Evolutionary conservation across 2,888 invertebrate genomes (phyloP).

Genomic region (Monopis laevigella): DNA sequence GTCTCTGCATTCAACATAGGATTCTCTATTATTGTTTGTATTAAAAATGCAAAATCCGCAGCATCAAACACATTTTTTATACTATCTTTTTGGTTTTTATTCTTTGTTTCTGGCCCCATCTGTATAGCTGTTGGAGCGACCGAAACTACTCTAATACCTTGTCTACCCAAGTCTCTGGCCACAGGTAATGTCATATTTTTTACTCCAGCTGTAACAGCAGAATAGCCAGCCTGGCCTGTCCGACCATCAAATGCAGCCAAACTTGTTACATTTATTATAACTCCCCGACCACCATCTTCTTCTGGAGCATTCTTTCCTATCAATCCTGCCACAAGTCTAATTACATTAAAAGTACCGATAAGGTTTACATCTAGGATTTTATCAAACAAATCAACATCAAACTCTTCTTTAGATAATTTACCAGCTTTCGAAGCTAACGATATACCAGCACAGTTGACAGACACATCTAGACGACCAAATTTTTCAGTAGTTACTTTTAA

Average conservation of each 20-base stretch:
- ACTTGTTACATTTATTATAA: constrained; percentile 95
- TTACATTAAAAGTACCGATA: constrained; percentile 87
- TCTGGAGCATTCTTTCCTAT: constrained; percentile 88
- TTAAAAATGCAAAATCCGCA: constrained; percentile 63
- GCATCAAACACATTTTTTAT: constrained; percentile 55
- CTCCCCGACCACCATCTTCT: constrained; percentile 87
- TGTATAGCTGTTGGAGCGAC: constrained; percentile 76
- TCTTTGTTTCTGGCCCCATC: constrained; percentile 55
- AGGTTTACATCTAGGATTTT: constrained; percentile 67
- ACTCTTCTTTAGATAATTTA: constrained; percentile 84
- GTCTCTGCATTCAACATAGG: constrained; percentile 67
- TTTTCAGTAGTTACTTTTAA: constrained; percentile 77
- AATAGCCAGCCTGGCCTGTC: constrained; percentile 94
- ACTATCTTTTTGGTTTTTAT: constrained; percentile 47
- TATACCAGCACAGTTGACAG: constrained; percentile 96
- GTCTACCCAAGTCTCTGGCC: constrained; percentile 87
- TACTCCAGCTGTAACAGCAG: constrained; percentile 95
- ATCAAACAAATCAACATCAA: constrained; percentile 79
- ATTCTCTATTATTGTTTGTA: constrained; percentile 64
- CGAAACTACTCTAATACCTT: constrained; percentile 83
- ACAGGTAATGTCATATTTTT: constrained; percentile 96
- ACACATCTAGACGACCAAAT: constrained; percentile 86
- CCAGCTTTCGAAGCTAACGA: constrained; percentile 89
- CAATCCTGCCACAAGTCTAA: constrained; percentile 81
- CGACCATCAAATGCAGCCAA: constrained; percentile 97